Evolutionary conservation across 2,888 invertebrate species (phyloP).

Genomic region (Amblyjoppa fuscipennis): DNA sequence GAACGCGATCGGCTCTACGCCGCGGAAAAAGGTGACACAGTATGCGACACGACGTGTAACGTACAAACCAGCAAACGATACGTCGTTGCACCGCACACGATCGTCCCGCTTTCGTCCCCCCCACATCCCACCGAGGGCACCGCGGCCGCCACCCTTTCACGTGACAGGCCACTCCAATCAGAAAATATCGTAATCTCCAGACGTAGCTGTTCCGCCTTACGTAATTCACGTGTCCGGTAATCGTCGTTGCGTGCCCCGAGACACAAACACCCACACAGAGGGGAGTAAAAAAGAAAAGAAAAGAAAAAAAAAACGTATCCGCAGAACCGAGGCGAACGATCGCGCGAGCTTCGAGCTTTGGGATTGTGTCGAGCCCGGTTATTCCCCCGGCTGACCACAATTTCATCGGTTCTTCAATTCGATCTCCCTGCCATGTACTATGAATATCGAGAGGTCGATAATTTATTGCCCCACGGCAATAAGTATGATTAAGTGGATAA

Average conservation of each 20-base stretch:
- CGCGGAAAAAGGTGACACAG: neutral
- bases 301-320: conserved; percentile 2
- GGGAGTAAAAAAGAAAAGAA: conserved; percentile 31
- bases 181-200: conserved; percentile 81
- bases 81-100: neutral
- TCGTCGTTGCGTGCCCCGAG: conserved; percentile 78
- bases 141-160: conserved; percentile 70
- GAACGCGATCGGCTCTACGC: conserved; percentile 1
- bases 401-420: conserved; percentile 18
- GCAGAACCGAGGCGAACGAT: conserved; percentile 24
- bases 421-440: conserved; percentile 10
- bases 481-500: conserved; percentile 50
- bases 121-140: conserved; percentile 33
- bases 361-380: conserved; percentile 25
- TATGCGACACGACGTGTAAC: neutral
- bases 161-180: conserved; percentile 80
- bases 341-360: conserved; percentile 42
- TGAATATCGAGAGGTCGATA: conserved; percentile 37
- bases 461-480: conserved; percentile 41
- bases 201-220: conserved; percentile 78
- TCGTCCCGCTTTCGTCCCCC: conserved; percentile 42
- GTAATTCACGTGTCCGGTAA: conserved; percentile 82
- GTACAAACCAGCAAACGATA: neutral
- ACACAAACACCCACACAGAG: conserved; percentile 47
- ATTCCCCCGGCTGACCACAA: conserved; percentile 25